These are phyloP conservation scores for Schizaphis graminum DNA, from an alignment of 2,888 invertebrate genomes.

Conservation along the genomic window DNA sequence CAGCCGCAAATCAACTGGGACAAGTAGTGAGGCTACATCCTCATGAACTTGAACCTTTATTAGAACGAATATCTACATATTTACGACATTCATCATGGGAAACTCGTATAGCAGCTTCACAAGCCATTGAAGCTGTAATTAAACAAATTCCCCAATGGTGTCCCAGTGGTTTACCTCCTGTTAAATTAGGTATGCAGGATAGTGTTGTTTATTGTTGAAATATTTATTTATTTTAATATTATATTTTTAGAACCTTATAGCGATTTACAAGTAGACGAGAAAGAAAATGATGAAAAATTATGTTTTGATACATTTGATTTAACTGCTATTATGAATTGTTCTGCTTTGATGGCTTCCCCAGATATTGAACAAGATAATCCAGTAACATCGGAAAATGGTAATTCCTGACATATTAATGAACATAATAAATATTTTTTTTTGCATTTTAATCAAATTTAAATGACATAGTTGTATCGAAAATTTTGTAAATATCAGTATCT, in stretches of 20 bases:
- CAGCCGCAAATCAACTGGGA: conserved; percentile 94
- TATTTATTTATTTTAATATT: background rate
- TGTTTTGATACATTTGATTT: conserved; percentile 65
- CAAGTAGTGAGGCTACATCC: conserved; percentile 95
- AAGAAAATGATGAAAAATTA: conserved; percentile 60
- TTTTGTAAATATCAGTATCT: background rate
- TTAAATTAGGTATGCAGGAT: conserved; percentile 50
- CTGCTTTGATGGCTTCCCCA: conserved; percentile 64
- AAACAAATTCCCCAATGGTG: conserved; percentile 92
- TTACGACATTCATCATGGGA: conserved; percentile 91
- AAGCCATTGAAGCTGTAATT: conserved; percentile 94
- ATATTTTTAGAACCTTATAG: conserved; percentile 45
- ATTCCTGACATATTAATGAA: background rate
- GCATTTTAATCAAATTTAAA: background rate
- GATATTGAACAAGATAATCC: conserved; percentile 56
- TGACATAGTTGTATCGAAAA: background rate
- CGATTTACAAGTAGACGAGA: conserved; percentile 60
- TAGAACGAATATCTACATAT: conserved; percentile 84
- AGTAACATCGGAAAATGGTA: conserved; percentile 59
- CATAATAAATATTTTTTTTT: background rate
- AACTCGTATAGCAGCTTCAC: conserved; percentile 93
- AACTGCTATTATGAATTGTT: conserved; percentile 61
- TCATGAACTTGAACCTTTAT: conserved; percentile 89
- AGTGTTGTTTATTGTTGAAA: background rate
- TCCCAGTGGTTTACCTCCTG: conserved; percentile 72